These are phyloP conservation scores for Watsonalla binaria DNA, from an alignment of 2,888 invertebrate species.

Conservation along the genomic window DNA sequence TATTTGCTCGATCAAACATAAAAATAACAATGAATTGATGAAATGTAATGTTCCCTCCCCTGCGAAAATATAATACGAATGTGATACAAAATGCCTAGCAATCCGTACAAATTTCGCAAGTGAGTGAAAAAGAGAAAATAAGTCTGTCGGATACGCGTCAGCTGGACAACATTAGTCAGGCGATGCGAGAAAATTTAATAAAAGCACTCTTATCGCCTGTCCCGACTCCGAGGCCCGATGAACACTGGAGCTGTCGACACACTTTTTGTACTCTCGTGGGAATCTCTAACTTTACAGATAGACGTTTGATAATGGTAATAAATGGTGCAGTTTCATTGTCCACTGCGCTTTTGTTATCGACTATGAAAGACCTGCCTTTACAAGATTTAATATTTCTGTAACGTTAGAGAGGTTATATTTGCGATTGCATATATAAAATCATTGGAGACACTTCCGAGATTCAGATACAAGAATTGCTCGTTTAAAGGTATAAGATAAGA, in stretches of 20 bases:
- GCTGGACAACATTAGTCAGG: conserved; percentile 71
- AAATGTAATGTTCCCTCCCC: not conserved
- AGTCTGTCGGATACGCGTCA: conserved; percentile 62
- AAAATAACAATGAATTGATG: not conserved
- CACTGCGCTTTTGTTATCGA: not conserved
- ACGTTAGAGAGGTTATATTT: not conserved
- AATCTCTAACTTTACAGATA: conserved; percentile 1
- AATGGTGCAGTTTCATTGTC: conserved; percentile 1
- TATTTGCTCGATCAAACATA: not conserved
- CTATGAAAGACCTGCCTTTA: not conserved
- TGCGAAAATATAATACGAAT: not conserved
- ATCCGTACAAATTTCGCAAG: conserved; percentile 45
- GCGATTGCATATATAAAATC: too few species aligned
- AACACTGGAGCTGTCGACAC: conserved; percentile 23
- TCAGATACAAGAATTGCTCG: too few species aligned
- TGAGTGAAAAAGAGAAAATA: conserved; percentile 55
- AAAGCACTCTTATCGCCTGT: conserved; percentile 63
- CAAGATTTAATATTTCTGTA: not conserved
- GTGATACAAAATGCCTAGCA: conserved; percentile 32
- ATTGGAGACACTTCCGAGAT: too few species aligned
- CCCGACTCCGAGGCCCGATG: conserved; percentile 11
- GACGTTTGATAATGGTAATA: not conserved
- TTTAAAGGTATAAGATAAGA: too few species aligned
- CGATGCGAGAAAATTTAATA: conserved; percentile 76
- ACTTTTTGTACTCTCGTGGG: conserved; percentile 17